Conservation (phyloP, 2,888 invertebrate species). For the Drosophila stalkeri region DNA sequence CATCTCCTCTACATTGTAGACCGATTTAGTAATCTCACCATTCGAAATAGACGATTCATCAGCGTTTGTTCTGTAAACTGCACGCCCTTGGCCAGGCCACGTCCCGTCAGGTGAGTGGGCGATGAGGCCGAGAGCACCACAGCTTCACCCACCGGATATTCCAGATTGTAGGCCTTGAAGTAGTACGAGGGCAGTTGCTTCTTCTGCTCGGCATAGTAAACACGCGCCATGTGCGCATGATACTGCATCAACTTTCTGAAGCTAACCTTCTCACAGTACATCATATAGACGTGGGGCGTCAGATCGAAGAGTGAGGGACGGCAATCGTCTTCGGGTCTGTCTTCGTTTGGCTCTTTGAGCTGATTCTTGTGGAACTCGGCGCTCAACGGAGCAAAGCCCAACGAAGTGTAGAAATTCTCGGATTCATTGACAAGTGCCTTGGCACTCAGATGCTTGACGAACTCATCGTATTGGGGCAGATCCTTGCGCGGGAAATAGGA, state of each 20-base stretch:
- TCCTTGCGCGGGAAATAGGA: conserved; percentile 75
- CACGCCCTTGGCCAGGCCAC: conserved; percentile 75
- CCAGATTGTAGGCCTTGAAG: conserved; percentile 82
- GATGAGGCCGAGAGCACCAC: conserved; percentile 82
- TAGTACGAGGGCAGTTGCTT: conserved; percentile 81
- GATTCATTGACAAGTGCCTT: conserved; percentile 78
- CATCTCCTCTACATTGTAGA: too few species aligned
- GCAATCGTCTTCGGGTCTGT: conserved; percentile 79
- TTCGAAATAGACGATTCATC: conserved; percentile 82
- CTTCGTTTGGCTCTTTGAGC: conserved; percentile 77
- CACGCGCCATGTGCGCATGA: conserved; percentile 80
- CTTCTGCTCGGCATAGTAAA: conserved; percentile 82
- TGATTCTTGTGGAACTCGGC: conserved; percentile 74
- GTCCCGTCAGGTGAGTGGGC: conserved; percentile 79
- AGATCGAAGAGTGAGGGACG: conserved; percentile 82
- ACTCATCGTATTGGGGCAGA: conserved; percentile 80
- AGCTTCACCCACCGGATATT: conserved; percentile 83
- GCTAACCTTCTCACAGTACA: conserved; percentile 83
- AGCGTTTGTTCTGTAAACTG: conserved; percentile 75
- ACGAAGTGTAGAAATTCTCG: conserved; percentile 81
- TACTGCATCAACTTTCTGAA: conserved; percentile 83
- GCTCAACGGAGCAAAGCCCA: conserved; percentile 78
- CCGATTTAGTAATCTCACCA: conserved; percentile 60
- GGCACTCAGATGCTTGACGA: conserved; percentile 74
- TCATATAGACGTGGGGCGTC: conserved; percentile 82